Evolutionary conservation across 2,797 vertebrate genomes (phyloP).

Genomic region (Coilia nasus): DNA sequence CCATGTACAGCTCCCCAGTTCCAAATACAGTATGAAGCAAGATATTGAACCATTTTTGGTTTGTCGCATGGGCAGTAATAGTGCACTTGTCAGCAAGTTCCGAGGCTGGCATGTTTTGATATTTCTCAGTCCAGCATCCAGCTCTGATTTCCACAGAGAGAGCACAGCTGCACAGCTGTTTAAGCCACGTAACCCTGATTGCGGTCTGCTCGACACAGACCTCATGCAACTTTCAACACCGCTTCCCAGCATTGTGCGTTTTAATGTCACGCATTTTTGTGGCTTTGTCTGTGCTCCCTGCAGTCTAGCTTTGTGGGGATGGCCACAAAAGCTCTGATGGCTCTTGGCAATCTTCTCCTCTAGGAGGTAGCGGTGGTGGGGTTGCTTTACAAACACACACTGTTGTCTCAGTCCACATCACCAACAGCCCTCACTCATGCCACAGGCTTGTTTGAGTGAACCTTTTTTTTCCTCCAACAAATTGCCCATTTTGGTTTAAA

Average conservation of each 20-base stretch:
- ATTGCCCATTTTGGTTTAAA: background rate
- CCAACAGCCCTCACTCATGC: background rate
- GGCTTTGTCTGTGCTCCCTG: slow-evolving; percentile 10
- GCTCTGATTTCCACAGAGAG: slow-evolving; percentile 10
- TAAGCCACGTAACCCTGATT: background rate
- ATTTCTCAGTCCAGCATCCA: background rate
- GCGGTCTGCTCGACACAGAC: background rate
- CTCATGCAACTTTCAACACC: background rate
- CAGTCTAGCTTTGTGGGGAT: slow-evolving; percentile 1
- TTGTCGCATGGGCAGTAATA: background rate
- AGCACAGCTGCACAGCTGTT: background rate
- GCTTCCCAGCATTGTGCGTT: background rate
- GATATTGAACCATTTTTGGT: background rate
- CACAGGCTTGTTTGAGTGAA: background rate
- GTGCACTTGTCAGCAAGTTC: background rate
- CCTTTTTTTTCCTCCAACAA: background rate
- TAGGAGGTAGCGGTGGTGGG: background rate
- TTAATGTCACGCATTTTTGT: slow-evolving; percentile 35
- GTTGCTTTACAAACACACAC: background rate
- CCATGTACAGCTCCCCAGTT: background rate
- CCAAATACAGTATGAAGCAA: background rate
- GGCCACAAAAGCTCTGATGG: background rate
- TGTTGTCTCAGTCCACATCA: background rate
- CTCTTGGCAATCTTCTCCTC: background rate
- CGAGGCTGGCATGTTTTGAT: background rate